These are phyloP conservation scores for Leucania comma DNA, from an alignment of 2,888 invertebrate genomes.

Conservation along the genomic window DNA sequence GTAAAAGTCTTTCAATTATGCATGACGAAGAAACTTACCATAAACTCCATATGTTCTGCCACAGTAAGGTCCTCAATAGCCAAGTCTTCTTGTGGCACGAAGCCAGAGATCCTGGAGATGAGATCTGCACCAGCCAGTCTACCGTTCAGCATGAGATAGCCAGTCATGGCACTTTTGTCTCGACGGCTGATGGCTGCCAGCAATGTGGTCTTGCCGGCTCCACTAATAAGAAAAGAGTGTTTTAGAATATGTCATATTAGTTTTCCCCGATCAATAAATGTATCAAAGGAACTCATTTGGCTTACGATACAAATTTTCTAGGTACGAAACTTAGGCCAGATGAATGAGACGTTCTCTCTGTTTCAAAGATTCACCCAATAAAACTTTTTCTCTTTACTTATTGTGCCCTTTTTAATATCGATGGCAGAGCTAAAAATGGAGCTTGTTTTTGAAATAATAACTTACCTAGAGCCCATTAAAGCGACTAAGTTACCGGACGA, in stretches of 20 bases:
- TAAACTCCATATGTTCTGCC: slow-evolving; percentile 95
- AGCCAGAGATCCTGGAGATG: slow-evolving; percentile 95
- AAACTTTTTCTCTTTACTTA: too few species aligned
- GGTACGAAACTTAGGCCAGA: too few species aligned
- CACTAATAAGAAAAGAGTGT: slow-evolving; percentile 84
- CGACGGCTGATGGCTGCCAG: slow-evolving; percentile 94
- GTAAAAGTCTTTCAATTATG: too few species aligned
- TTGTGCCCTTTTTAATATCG: too few species aligned
- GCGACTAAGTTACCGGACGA: slow-evolving; percentile 93
- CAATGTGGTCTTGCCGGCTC: slow-evolving; percentile 94
- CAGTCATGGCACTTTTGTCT: slow-evolving; percentile 92
- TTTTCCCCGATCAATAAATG: too few species aligned
- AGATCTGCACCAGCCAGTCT: slow-evolving; percentile 91
- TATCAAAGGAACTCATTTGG: too few species aligned
- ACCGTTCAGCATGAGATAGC: slow-evolving; percentile 94
- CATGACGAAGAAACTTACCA: slow-evolving; percentile 90
- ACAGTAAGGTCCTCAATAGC: slow-evolving; percentile 95
- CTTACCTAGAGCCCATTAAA: slow-evolving; percentile 94
- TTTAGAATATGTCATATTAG: background rate
- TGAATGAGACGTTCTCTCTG: too few species aligned
- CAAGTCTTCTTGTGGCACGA: slow-evolving; percentile 96
- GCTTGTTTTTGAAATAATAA: background rate
- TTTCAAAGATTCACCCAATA: too few species aligned
- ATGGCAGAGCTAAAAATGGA: too few species aligned
- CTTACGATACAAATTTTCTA: too few species aligned